phyloP scores from a whole-genome alignment of 1,140 invertebrate genomes.

The Drosophila seguyi region DNA sequence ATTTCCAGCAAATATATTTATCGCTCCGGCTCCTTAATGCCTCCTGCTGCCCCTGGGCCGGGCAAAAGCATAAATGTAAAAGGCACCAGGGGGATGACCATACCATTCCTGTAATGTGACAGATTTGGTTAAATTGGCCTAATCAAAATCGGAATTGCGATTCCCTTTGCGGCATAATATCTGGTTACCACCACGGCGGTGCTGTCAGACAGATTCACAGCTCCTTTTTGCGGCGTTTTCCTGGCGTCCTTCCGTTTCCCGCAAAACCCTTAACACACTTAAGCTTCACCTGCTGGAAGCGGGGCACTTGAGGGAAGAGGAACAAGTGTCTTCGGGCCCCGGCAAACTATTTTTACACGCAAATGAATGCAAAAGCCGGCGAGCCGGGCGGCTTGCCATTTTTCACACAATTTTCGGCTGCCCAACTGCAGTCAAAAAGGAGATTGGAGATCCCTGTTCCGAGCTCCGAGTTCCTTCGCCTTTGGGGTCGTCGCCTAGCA shows the following conservation, averaged over 20 bases:
- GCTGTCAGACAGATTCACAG: background rate
- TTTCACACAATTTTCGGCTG: conserved; percentile 79
- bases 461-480: conserved; percentile 6
- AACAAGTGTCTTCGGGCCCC: conserved; percentile 11
- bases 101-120: conserved; percentile 33
- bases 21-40: conserved; percentile 8
- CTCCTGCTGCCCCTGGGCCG: background rate
- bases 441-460: conserved; percentile 31
- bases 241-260: conserved; percentile 2
- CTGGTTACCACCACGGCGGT: background rate
- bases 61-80: conserved; percentile 22
- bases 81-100: conserved; percentile 12
- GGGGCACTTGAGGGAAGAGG: conserved; percentile 27
- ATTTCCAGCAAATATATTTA: conserved; percentile 9
- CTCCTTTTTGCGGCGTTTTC: background rate
- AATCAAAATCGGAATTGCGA: conserved; percentile 52
- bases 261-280: conserved; percentile 54
- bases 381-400: conserved; percentile 59
- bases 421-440: conserved; percentile 60
- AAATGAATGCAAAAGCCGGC: conserved; percentile 66
- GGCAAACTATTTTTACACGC: conserved; percentile 76
- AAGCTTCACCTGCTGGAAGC: conserved; percentile 35
- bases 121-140: conserved; percentile 45
- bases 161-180: conserved; percentile 23
- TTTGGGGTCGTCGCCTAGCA: conserved; percentile 55